Base-by-base conservation (phyloP, 1,140 invertebrate species). In the Oncopeltus fasciatus region DNA sequence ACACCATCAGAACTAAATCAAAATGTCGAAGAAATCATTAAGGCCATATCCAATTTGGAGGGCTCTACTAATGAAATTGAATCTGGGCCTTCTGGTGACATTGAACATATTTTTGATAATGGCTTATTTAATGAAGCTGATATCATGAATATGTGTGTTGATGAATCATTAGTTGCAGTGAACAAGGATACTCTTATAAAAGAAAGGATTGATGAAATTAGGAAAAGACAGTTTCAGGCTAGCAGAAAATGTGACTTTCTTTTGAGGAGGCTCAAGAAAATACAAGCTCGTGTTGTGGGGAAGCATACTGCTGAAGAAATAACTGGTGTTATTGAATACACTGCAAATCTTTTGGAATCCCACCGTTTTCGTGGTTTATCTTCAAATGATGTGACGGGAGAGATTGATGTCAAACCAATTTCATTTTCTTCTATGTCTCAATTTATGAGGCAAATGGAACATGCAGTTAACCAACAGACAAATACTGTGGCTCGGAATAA, bases 221-320 rank as follows among this genome's bases (percentile, higher is more conserved):
- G 66, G 29, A 69, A 65, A 20, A 71, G 80, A 57, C 85, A 90
- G 67, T 76, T 77, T 61, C 75, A 82, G 46, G 74, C 86, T 27
- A 81, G 86, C 67, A 75, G 83, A 21, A 76, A 83, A 66, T 78
- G 81, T 59, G 83, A 86, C 3, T 84, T 85, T 70, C 72, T 93
- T 57, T 67, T 86, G 66, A 76, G 87, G 60, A 75, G 90, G 49
- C 72, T 92, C 38, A 74, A 84, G 0, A 88, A 90, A 69, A 72
- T 90, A 8, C 88, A 92, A 72, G 79, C 82, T 0, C 76, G 80
- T 57, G 74, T 83, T 18, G 76, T 90, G 65, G 86, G 88, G 14
- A 80, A 81, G 57, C 87, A 91, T 70, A 77, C 83, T 26, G 82
- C 82, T 57, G 83, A 86, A 61, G 86, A 94, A 72, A 80, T 86